A percentile compares a stretch with the other conserved stretches of the same genome.
Evolutionary conservation across 30 jellyfish, hydroid and myxozoan genomes (phyloP).

Genomic region (Hydractinia symbiolongicarpus): DNA sequence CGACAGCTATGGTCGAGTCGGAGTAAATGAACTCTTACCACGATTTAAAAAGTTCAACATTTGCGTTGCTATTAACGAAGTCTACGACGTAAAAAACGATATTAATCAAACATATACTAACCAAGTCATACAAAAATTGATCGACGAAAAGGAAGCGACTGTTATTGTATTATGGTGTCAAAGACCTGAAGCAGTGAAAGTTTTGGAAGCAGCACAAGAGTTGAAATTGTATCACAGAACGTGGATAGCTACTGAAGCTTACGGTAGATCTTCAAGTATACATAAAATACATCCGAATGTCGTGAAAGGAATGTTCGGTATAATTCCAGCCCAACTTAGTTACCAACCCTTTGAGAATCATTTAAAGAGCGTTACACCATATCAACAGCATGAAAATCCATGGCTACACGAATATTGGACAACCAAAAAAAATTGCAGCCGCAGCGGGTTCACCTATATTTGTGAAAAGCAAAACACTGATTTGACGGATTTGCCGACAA

Average conservation of each 20-base stretch:
- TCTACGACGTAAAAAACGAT: conserved; percentile 61
- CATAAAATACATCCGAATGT: conserved; percentile 57
- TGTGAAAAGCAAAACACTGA: conserved; percentile 18
- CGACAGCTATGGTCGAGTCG: conserved; percentile 92
- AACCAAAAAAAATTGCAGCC: conserved; percentile 23
- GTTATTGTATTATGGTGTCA: conserved; percentile 94
- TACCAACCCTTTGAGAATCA: conserved; percentile 62
- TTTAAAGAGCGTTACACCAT: conserved; percentile 47
- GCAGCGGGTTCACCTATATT: conserved; percentile 9
- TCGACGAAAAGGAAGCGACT: conserved; percentile 49
- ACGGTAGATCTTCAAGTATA: conserved; percentile 64
- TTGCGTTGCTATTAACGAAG: conserved; percentile 78
- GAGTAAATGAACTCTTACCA: conserved; percentile 77
- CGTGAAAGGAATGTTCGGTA: conserved; percentile 88
- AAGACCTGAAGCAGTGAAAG: conserved; percentile 70
- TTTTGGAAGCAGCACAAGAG: conserved; percentile 62
- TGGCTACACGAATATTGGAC: conserved; percentile 87
- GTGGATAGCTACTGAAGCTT: conserved; percentile 98
- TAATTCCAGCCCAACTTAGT: conserved; percentile 60
- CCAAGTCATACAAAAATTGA: conserved; percentile 36
- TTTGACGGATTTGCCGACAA: conserved; percentile 51
- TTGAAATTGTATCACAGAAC: conserved; percentile 54
- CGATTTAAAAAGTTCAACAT: conserved; percentile 46
- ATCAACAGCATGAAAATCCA: conserved; percentile 54
- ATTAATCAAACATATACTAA: conserved; percentile 28